Evolutionary conservation across 2,113 vertebrate genomes (phyloP).

Genomic region (Pagrus major): DNA sequence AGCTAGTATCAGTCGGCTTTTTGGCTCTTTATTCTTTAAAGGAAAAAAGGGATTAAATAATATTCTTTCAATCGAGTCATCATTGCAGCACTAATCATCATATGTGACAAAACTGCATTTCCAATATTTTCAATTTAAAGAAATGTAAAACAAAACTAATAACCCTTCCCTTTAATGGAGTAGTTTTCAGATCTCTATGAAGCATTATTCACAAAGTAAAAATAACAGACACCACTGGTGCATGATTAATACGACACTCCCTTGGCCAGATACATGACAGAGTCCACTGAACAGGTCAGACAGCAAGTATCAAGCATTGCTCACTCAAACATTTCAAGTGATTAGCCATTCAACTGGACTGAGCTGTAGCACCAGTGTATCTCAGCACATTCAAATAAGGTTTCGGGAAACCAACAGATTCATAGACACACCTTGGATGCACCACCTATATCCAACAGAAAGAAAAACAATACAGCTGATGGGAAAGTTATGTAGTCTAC

Average conservation of each 20-base stretch:
- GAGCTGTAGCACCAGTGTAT: not conserved
- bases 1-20: too few relatives aligned
- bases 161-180: too few relatives aligned
- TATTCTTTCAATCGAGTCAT: not conserved
- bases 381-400: slow-evolving; percentile 9
- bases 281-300: slow-evolving; percentile 32
- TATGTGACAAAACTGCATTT: not conserved
- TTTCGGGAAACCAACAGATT: not conserved
- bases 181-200: not conserved
- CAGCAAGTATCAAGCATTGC: slow-evolving; percentile 15
- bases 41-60: too few relatives aligned
- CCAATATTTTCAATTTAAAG: not conserved
- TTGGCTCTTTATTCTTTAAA: too few relatives aligned
- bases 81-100: not conserved
- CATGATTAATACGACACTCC: slow-evolving; percentile 3
- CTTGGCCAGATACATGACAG: not conserved
- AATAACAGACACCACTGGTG: not conserved
- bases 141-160: not conserved
- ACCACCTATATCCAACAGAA: not conserved
- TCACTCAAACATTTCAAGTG: slow-evolving; percentile 33
- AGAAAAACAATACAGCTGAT: not conserved
- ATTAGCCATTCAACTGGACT: not conserved
- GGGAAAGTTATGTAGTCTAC: not conserved
- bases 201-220: not conserved
- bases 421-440: not conserved